These are phyloP conservation scores for Lepus americanus DNA, from an alignment of 2,113 vertebrate genomes.

Conservation along the genomic window DNA sequence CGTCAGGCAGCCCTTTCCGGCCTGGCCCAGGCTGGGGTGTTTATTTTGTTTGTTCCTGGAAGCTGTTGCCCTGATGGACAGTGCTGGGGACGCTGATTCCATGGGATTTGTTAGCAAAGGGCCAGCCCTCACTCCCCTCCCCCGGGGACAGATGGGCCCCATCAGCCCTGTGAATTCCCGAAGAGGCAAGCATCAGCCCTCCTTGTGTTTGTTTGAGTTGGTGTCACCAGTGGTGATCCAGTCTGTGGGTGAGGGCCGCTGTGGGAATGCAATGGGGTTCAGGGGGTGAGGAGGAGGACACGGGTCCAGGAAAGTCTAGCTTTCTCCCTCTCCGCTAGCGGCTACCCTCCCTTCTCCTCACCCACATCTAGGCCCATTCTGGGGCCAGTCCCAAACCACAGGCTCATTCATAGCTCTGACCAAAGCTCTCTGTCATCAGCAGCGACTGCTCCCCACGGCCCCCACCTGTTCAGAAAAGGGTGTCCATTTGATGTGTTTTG, in stretches of 20 bases:
- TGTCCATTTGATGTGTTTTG: not conserved
- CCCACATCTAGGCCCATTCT: constrained; percentile 61
- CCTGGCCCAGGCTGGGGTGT: constrained; percentile 73
- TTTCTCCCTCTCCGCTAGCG: not conserved
- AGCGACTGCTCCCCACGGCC: not conserved
- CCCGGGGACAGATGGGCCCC: constrained; percentile 82
- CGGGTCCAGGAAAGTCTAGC: not conserved
- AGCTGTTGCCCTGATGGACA: constrained; percentile 83
- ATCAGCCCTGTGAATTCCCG: constrained; percentile 71
- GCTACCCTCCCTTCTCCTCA: constrained; percentile 43
- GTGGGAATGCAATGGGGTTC: constrained; percentile 14
- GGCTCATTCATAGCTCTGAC: constrained; percentile 65
- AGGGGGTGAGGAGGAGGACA: not conserved
- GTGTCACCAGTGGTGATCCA: constrained; percentile 77
- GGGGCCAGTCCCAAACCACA: constrained; percentile 67
- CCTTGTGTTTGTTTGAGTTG: constrained; percentile 79
- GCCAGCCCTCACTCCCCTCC: constrained; percentile 62
- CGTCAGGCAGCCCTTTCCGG: constrained; percentile 83
- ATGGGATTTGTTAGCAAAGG: constrained; percentile 75
- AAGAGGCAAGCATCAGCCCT: constrained; percentile 78
- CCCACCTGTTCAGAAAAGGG: constrained; percentile 61
- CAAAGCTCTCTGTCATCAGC: constrained; percentile 54
- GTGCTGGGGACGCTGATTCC: constrained; percentile 79
- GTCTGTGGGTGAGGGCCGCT: constrained; percentile 75
- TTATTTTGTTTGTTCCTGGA: constrained; percentile 86